These are phyloP conservation scores for Tetranychus truncatus DNA, from an alignment of 2,888 invertebrate genomes.

Conservation along the genomic window DNA sequence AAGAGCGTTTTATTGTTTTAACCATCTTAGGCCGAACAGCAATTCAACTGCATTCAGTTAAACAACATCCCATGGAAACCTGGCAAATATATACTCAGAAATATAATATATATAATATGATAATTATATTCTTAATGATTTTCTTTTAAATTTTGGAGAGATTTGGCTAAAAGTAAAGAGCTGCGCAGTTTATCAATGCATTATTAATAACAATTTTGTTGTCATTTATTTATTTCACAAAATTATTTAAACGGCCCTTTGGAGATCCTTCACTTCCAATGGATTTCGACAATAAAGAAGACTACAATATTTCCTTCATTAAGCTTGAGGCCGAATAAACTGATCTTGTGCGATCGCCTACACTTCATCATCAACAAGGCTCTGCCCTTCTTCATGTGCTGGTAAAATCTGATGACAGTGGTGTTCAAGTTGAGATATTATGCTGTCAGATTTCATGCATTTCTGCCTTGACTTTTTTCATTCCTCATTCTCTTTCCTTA, in stretches of 20 bases:
- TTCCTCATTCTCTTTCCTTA: conserved; percentile 43
- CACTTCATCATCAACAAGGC: neutral
- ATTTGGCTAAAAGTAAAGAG: neutral
- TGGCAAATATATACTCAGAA: conserved; percentile 11
- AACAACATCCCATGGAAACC: neutral
- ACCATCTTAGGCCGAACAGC: conserved; percentile 1
- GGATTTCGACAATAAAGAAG: conserved; percentile 18
- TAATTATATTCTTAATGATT: conserved; percentile 5
- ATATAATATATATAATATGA: too few relatives aligned
- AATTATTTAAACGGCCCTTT: neutral
- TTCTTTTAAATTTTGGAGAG: conserved; percentile 3
- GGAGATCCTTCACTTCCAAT: conserved; percentile 1
- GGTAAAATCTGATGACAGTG: neutral
- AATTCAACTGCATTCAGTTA: neutral
- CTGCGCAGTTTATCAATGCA: neutral
- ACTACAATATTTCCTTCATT: conserved; percentile 15
- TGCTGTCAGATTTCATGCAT: conserved; percentile 74
- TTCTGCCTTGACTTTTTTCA: conserved; percentile 72
- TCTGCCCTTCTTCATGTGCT: neutral
- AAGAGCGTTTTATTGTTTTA: neutral
- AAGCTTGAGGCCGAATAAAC: conserved; percentile 17
- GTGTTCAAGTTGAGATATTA: conserved; percentile 51
- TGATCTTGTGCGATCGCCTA: conserved; percentile 12
- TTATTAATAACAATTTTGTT: neutral
- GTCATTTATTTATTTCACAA: neutral